Conservation (phyloP, 2,797 vertebrate genomes). For the Australoheros facetus region DNA sequence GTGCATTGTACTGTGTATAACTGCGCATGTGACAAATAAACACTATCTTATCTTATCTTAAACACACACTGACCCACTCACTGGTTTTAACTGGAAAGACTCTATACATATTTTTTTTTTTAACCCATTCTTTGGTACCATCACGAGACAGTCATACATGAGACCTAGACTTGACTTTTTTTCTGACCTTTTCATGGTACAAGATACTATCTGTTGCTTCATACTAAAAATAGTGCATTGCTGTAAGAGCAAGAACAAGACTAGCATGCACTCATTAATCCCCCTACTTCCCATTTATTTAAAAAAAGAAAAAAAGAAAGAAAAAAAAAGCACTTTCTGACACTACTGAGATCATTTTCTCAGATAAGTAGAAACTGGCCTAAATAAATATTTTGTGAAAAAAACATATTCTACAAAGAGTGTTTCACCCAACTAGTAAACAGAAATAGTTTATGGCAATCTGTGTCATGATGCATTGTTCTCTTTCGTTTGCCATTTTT, state of each 20-base stretch:
- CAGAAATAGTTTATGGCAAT: too few species aligned
- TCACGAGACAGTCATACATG: constrained; percentile 32
- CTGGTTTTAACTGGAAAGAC: not conserved
- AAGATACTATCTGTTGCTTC: not conserved
- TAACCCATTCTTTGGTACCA: not conserved
- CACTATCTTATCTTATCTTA: too few species aligned
- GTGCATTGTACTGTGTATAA: too few species aligned
- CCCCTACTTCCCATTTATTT: not conserved
- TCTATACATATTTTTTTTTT: not conserved
- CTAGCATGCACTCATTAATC: not conserved
- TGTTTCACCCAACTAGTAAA: too few species aligned
- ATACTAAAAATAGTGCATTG: not conserved
- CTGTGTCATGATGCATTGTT: too few species aligned
- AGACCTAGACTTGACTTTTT: not conserved
- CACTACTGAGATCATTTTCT: not conserved
- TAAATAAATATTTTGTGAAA: not conserved
- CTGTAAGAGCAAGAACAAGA: not conserved
- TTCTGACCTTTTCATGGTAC: not conserved
- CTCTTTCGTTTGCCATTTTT: too few species aligned
- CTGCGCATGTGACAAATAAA: too few species aligned
- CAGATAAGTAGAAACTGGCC: not conserved
- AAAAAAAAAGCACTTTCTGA: not conserved
- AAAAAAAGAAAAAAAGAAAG: not conserved
- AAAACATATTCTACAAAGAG: too few species aligned
- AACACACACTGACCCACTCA: not conserved